Conservation (phyloP, 1,140 invertebrate genomes). For the Scaptomyza hsui region DNA sequence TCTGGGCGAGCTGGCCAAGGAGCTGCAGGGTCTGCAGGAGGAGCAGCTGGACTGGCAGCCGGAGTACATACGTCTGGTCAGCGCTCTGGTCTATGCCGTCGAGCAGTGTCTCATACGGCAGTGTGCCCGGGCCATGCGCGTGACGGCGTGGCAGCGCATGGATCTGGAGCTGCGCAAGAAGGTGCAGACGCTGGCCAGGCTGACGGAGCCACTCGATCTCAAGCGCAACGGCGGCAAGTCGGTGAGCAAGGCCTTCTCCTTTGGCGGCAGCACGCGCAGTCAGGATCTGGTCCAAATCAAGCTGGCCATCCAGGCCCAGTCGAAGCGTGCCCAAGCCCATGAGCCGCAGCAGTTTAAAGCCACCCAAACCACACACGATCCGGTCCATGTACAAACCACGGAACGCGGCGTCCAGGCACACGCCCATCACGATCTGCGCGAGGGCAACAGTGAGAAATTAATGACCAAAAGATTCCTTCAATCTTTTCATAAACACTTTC, state of each 20-base stretch:
- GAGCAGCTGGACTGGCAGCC: constrained; percentile 83
- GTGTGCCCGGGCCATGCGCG: constrained; percentile 86
- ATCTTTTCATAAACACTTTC: not conserved
- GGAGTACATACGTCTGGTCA: constrained; percentile 81
- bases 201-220: constrained; percentile 81
- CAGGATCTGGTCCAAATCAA: constrained; percentile 86
- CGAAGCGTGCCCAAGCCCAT: constrained; percentile 73
- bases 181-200: constrained; percentile 86
- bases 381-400: constrained; percentile 64
- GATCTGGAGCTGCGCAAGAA: constrained; percentile 86
- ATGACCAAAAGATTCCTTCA: not conserved
- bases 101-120: constrained; percentile 88
- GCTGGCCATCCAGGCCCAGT: constrained; percentile 86
- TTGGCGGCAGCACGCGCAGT: constrained; percentile 82
- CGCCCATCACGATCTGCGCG: constrained; percentile 67
- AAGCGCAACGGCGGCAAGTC: constrained; percentile 67
- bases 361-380: constrained; percentile 67
- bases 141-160: constrained; percentile 87
- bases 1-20: constrained; percentile 72
- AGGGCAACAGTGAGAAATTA: constrained; percentile 59
- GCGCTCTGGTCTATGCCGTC: constrained; percentile 84
- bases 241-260: constrained; percentile 72
- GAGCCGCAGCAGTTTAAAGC: constrained; percentile 78
- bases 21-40: constrained; percentile 76
- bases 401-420: constrained; percentile 74